Base-by-base conservation (phyloP, 1,140 invertebrate genomes). In the Ostrea edulis region DNA sequence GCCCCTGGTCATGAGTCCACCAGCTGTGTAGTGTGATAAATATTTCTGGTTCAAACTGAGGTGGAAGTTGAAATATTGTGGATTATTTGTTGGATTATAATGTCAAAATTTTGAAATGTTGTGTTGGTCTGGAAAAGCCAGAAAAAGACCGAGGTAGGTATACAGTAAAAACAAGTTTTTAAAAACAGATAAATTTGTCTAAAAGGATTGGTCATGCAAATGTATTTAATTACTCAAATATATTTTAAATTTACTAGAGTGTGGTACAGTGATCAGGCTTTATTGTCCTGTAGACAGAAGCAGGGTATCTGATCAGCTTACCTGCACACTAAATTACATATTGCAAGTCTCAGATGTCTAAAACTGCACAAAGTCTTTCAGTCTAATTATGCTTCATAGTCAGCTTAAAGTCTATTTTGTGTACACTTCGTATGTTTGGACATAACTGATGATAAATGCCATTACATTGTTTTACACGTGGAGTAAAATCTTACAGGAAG, bases 41-140 rank as follows among this genome's bases (percentile, higher is more conserved):
- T 77, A 14, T 77, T 35, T 29, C 22, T 29, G 29, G 68, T 77
- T 25, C 68, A 77, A 25, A 62, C 68, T 25, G 22, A 22, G 68
- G 12, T 35, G 8, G 25, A 77, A 35, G 68, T 77, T 25, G 29
- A 77, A 77, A 77, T 29, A 77, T 77, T 77, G 68, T 14, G 25
- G 9, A 77, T 77, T 77, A 35, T 29, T 77, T 77, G 25, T 25
- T 77, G 68, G 68, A 77, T 29, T 29, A 29, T 35, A 77, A 77
- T 29, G 58, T 62, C n/a, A 17, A 62, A 62, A 20, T 62, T 62
- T 25, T 77, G 68, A 77, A 77, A 77, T 77, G 68, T 35, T 77
- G 68, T 77, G 68, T 77, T 77, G 68, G 68, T 77, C 68, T 29
- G 68, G 68, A 77, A 77, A 77, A 77, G 22, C 68, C 29, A 29